phyloP scores from a whole-genome alignment of 2,888 invertebrate genomes.

The Hipparchia semele region DNA sequence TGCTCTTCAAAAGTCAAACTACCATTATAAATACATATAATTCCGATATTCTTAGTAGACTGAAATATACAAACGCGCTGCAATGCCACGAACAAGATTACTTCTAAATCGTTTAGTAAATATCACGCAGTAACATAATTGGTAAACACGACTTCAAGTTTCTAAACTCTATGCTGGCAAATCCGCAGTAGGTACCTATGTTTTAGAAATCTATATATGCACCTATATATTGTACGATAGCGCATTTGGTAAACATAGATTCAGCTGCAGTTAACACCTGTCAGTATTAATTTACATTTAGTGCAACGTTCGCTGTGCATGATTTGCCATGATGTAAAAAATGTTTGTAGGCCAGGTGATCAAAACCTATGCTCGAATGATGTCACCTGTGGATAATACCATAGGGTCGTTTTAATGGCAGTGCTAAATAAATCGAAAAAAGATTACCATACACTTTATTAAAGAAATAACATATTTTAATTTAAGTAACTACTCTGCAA shows the following conservation, averaged over 20 bases:
- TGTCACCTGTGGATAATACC: constrained; percentile 1
- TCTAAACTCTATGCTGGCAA: not conserved
- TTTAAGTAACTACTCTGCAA: too few species aligned
- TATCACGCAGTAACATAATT: not conserved
- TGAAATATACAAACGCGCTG: not conserved
- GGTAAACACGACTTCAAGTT: not conserved
- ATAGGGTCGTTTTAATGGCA: constrained; percentile 1
- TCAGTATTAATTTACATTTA: constrained; percentile 39
- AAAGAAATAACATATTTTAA: not conserved
- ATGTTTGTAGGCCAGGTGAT: constrained; percentile 65
- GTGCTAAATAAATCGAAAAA: not conserved
- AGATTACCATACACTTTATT: not conserved
- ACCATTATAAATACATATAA: not conserved
- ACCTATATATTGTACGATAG: not conserved
- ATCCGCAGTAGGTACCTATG: not conserved
- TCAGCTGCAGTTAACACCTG: constrained; percentile 3
- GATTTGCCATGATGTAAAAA: constrained; percentile 51
- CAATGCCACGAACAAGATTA: not conserved
- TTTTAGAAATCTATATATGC: not conserved
- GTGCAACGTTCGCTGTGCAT: constrained; percentile 57
- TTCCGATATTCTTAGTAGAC: not conserved
- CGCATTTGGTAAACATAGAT: constrained; percentile 12
- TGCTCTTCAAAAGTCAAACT: too few species aligned
- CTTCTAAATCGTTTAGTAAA: not conserved
- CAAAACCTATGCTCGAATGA: constrained; percentile 48